These are phyloP conservation scores for Therioaphis trifolii DNA, from an alignment of 2,888 invertebrate genomes.

Conservation along the genomic window DNA sequence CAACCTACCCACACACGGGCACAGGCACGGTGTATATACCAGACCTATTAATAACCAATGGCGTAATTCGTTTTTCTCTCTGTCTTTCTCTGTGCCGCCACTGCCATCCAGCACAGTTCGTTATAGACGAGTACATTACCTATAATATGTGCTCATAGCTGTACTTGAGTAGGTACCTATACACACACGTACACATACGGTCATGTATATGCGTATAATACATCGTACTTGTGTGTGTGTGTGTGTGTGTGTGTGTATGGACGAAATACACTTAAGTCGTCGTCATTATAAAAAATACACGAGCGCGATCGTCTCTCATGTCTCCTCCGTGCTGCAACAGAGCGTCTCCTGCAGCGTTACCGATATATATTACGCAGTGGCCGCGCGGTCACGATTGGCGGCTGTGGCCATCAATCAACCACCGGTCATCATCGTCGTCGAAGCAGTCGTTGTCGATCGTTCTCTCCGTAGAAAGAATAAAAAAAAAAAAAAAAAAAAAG, in stretches of 20 bases:
- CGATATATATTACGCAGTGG: conserved; percentile 33
- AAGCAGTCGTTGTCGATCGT: conserved; percentile 43
- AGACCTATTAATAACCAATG: conserved; percentile 56
- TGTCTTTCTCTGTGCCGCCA: not conserved
- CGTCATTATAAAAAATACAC: conserved; percentile 12
- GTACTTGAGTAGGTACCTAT: not conserved
- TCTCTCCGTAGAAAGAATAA: not conserved
- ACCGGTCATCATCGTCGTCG: too few relatives aligned
- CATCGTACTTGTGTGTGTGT: too few relatives aligned
- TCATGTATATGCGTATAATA: too few relatives aligned
- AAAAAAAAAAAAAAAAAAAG: not conserved
- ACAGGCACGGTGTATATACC: not conserved
- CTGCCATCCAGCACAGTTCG: conserved; percentile 1
- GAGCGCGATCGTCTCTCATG: too few relatives aligned
- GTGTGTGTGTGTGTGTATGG: too few relatives aligned
- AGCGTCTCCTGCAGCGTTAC: conserved; percentile 47
- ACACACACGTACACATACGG: not conserved
- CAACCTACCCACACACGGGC: not conserved
- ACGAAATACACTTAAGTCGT: conserved; percentile 31
- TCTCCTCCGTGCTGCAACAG: not conserved
- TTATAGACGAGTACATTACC: conserved; percentile 6
- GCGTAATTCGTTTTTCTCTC: conserved; percentile 42
- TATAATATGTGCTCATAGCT: not conserved
- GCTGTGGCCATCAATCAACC: conserved; percentile 55
- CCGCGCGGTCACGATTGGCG: conserved; percentile 54